Base-by-base conservation (phyloP, 2,113 vertebrate species). In the Labeo rohita region DNA sequence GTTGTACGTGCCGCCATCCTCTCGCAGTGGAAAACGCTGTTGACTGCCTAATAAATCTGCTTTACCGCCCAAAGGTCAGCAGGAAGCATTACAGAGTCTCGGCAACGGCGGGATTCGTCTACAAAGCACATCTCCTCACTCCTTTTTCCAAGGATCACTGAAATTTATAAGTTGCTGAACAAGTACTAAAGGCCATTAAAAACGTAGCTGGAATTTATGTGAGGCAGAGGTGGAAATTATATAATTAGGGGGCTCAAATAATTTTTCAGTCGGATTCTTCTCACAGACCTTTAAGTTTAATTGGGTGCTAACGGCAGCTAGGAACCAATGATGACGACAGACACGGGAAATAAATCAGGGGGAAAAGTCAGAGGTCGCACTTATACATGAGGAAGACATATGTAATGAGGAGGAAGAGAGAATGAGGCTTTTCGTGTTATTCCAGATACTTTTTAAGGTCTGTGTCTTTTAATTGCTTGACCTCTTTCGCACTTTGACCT, bases 261-360 rank as follows among this genome's bases (percentile, higher is more conserved):
- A 91, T 88, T 85, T 75, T 89, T 87, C 85, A 77, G 80, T 91
- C 85, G 89, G 84, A 88, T 90, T 90, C 86, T 85, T 91, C 65
- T 49, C 61, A 85, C 84, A 91, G 91, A 93, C 89, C 91, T 94
- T 93, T 93, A 90, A 77, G 81, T 93, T 91, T 93, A 94, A 94
- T 93, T 92, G 91, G 91, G 85, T 92, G 88, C 89, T 91, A 90
- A 86, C 80, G 79, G 89, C 84, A 83, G 81, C 86, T 70, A 65
- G 84, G 90, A 91, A 90, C 87, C 88, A 59, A 88, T 91, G 90
- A 91, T 90, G 91, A 90, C 88, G 85, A 74, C 89, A 89, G 90
- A 90, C 89, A 90, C 81, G 78, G 74, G 61, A 73, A 80, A 91
- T 93, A 91, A 92, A 92, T 93, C 86, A 91, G 86, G 80, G 75